A percentile compares a stretch with the other conserved stretches of the same genome.
Evolutionary conservation across 2,797 vertebrate genomes (phyloP).

Genomic region (Poeciliopsis gracilis): DNA sequence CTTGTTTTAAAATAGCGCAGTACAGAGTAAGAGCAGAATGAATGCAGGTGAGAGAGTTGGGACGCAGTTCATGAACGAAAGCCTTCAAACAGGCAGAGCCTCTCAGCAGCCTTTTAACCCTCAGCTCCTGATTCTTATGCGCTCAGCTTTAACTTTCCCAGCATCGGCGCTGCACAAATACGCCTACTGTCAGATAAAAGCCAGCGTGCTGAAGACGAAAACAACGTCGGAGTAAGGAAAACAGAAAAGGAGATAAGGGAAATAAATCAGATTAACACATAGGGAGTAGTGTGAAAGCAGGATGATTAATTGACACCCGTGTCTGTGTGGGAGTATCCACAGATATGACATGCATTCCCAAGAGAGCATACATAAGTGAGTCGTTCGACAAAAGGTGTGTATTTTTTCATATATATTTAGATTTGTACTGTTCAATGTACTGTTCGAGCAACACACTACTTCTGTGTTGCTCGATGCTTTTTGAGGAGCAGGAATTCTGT

Average conservation of each 20-base stretch:
- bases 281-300: slow-evolving; percentile 35
- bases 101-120: not conserved
- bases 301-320: slow-evolving; percentile 43
- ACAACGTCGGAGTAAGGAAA: slow-evolving; percentile 7
- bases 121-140: not conserved
- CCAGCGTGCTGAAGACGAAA: slow-evolving; percentile 2
- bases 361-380: slow-evolving; percentile 23
- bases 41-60: not conserved
- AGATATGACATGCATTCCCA: slow-evolving; percentile 25
- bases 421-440: not conserved
- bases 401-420: not conserved
- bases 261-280: slow-evolving; percentile 28
- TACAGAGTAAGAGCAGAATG: not conserved
- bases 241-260: slow-evolving; percentile 10
- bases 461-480: not conserved
- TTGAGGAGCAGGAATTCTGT: not conserved
- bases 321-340: slow-evolving; percentile 21
- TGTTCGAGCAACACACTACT: too few species aligned
- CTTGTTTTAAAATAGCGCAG: not conserved
- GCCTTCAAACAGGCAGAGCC: not conserved
- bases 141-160: not conserved
- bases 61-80: not conserved
- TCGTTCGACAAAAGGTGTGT: slow-evolving; percentile 19
- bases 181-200: not conserved
- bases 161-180: not conserved